Evolutionary conservation across 2,113 vertebrate genomes (phyloP).

Genomic region (Orientallactaga bullata): DNA sequence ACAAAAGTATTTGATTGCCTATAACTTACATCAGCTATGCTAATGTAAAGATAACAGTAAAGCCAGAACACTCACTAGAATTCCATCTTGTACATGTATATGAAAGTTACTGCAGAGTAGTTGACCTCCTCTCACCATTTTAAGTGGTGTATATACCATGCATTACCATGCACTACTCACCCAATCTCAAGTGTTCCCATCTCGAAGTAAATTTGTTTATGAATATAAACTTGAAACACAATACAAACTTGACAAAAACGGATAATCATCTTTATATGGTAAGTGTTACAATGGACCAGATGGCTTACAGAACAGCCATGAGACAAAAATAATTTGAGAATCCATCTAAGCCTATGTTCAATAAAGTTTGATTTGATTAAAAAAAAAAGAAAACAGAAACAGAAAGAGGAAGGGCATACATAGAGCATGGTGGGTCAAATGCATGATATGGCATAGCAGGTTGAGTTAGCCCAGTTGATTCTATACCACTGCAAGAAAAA

Average conservation of each 20-base stretch:
- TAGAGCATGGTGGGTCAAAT: rapidly evolving
- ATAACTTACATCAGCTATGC: neutral
- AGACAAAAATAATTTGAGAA: conserved; percentile 29
- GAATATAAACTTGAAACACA: conserved; percentile 11
- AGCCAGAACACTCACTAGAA: conserved; percentile 61
- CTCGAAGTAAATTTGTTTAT: conserved; percentile 16
- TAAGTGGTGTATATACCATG: neutral
- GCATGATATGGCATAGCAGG: rapidly evolving
- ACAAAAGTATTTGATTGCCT: conserved; percentile 20
- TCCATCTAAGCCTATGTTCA: conserved; percentile 29
- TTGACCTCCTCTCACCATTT: neutral
- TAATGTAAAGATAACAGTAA: conserved; percentile 64
- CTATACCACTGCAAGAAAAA: neutral
- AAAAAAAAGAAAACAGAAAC: neutral
- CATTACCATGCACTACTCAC: neutral
- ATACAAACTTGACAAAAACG: conserved; percentile 5
- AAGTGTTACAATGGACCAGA: neutral
- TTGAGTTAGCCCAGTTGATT: too few relatives aligned
- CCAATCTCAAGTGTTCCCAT: neutral
- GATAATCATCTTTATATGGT: neutral
- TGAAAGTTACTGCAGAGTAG: neutral
- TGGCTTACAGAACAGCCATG: conserved; percentile 39
- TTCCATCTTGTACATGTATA: neutral
- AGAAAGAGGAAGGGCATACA: neutral
- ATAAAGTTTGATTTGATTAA: conserved; percentile 61